Evolutionary conservation across 2,113 vertebrate genomes (phyloP).

Genomic region (Perca schrenkii): DNA sequence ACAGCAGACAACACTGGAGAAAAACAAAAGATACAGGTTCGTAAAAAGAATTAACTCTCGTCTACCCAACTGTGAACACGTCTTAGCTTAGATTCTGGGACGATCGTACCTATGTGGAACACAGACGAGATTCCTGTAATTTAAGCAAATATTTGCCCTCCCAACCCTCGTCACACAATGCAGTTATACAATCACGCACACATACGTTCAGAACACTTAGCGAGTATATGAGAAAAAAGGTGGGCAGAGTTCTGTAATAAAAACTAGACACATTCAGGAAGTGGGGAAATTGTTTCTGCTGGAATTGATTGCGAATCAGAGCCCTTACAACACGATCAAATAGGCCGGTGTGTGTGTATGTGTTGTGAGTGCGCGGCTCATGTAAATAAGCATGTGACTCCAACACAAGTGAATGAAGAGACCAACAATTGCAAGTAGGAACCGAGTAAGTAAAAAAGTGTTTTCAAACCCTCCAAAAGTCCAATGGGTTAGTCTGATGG

Average conservation of each 20-base stretch:
- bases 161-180: conserved; percentile 3
- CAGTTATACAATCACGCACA: conserved; percentile 33
- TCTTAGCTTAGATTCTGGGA: conserved; percentile 71
- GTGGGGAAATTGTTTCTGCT: conserved; percentile 60
- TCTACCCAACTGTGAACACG: conserved; percentile 13
- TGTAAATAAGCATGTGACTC: conserved; percentile 53
- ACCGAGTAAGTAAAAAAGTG: conserved; percentile 12
- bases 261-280: conserved; percentile 57
- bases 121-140: conserved; percentile 39
- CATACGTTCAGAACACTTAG: conserved; percentile 45
- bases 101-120: conserved; percentile 64
- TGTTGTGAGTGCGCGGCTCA: conserved; percentile 1
- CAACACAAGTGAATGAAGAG: conserved; percentile 56
- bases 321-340: conserved; percentile 71
- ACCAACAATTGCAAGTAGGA: conserved; percentile 32
- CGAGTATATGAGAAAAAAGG: conserved; percentile 25
- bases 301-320: conserved; percentile 70
- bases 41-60: conserved; percentile 33
- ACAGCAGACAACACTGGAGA: conserved; percentile 31
- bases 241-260: conserved; percentile 36
- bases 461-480: conserved; percentile 38
- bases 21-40: conserved; percentile 28
- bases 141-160: conserved; percentile 18
- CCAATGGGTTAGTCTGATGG: conserved; percentile 33
- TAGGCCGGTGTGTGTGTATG: conserved; percentile 22